Base-by-base conservation (phyloP, 2,113 vertebrate genomes). In the Melanerpes aurifrons region DNA sequence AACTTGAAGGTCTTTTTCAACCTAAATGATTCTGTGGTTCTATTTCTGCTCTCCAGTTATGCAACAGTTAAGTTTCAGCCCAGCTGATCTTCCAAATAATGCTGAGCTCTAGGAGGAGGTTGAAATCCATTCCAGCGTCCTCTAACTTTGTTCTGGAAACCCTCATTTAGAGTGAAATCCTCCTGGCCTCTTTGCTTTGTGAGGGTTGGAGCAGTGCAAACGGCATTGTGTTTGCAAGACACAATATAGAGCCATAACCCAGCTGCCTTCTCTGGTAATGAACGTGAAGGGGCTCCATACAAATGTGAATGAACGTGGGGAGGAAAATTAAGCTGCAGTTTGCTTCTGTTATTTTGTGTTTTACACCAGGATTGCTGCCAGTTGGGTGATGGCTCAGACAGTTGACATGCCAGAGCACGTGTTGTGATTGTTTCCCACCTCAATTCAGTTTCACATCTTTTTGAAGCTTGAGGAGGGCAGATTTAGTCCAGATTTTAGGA, bases 321-420 rank as follows among this genome's bases (percentile, higher is more conserved):
- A 94, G 81, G 28, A 87, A 53, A 87, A 94, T 89, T 47, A 89
- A 89, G 78, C 89, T 58, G 87, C 54, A 17, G 12, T 89, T 93
- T 94, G 74, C 56, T 92, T 73, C 43, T 76, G 5, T 87, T 92
- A 80, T 7, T 90, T 72, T 24, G 17, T 2, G 2, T 87, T 94
- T 82, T 89, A 57, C 70, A 72, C 3, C 64, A 74, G 87, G 63
- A 87, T 19, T 89, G 91, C 87, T 94, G 85, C 86, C 79, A 57
- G 64, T 80, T 86, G 47, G 73, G 87, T 68, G 86, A 40, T 86
- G 72, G 63, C 82, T 95, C 21, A 67, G 82, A 78, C 63, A 84
- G 53, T 82, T 82, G 92, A 70, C 81, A 75, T 86, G 72, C 66
- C 14, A 0, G 76, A 75, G 73, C 12, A 5, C 81, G 56, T 15